Evolutionary conservation across 2,888 invertebrate species (phyloP).

Genomic region (Cheilosia vernalis): DNA sequence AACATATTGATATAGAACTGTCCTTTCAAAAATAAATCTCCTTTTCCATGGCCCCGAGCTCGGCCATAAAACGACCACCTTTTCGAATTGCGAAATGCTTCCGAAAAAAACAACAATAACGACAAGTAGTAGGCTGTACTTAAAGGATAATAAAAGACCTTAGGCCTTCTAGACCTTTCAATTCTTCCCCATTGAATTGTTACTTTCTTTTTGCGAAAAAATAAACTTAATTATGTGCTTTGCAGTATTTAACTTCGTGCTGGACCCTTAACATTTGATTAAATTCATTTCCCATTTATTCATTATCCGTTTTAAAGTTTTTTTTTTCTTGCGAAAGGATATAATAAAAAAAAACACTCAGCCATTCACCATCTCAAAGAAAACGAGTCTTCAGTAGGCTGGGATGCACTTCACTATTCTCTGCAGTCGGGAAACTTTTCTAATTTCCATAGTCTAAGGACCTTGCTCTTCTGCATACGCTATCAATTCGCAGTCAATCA

Average conservation of each 20-base stretch:
- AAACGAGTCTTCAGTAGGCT: background rate
- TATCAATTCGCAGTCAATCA: slow-evolving; percentile 31
- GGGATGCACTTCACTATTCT: background rate
- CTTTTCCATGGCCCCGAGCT: background rate
- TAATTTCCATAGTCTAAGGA: slow-evolving; percentile 40
- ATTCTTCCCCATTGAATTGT: background rate
- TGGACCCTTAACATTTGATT: slow-evolving; percentile 20
- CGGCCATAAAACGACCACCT: background rate
- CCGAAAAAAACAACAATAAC: background rate
- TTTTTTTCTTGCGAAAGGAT: slow-evolving; percentile 3
- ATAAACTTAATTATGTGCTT: slow-evolving; percentile 24
- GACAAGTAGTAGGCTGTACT: background rate
- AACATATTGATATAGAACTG: background rate
- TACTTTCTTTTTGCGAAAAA: slow-evolving; percentile 4
- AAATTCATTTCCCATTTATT: slow-evolving; percentile 29
- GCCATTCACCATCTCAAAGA: background rate
- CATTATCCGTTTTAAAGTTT: slow-evolving; percentile 40
- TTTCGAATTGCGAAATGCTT: background rate
- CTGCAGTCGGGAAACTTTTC: slow-evolving; percentile 37
- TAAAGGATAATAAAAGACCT: slow-evolving; percentile 7
- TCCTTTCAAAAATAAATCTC: background rate
- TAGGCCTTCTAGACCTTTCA: slow-evolving; percentile 6
- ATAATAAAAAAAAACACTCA: slow-evolving; percentile 5
- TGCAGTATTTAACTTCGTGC: slow-evolving; percentile 27
- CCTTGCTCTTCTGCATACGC: background rate